Percentiles rank a stretch among this genome's conserved stretches.
These are phyloP conservation scores for Mallotus villosus DNA, from an alignment of 2,797 vertebrate genomes.

Conservation along the genomic window DNA sequence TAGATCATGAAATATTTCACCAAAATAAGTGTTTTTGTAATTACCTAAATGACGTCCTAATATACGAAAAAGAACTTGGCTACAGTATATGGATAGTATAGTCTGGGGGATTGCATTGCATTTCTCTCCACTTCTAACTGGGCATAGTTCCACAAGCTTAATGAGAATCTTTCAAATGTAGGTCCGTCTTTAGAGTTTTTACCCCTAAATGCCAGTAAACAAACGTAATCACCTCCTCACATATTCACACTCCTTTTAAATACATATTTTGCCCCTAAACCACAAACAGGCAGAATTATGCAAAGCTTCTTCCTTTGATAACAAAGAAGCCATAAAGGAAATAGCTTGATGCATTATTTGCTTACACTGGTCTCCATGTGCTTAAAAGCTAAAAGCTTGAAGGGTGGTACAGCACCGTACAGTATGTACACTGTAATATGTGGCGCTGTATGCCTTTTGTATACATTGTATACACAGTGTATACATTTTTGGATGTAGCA, in stretches of 20 bases:
- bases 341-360: slow-evolving; percentile 14
- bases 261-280: neutral
- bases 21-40: neutral
- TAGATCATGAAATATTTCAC: neutral
- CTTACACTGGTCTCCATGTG: slow-evolving; percentile 10
- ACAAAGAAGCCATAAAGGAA: slow-evolving; percentile 21
- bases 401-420: too few relatives aligned
- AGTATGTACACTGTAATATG: too few relatives aligned
- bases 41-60: neutral
- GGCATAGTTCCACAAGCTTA: slow-evolving; percentile 4
- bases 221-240: slow-evolving; percentile 12
- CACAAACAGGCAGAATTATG: slow-evolving; percentile 1
- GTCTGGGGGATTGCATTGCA: neutral
- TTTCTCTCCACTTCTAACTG: neutral
- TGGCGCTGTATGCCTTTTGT: too few relatives aligned
- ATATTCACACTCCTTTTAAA: slow-evolving; percentile 8
- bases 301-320: neutral
- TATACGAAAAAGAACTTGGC: neutral
- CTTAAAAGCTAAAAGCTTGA: slow-evolving; percentile 20
- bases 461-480: too few relatives aligned
- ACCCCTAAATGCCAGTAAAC: slow-evolving; percentile 12
- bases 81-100: neutral
- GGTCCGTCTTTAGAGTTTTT: neutral
- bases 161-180: neutral
- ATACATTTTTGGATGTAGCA: too few relatives aligned